Evolutionary conservation across 2,797 vertebrate species (phyloP).

Genomic region (Chloroceryle inda): DNA sequence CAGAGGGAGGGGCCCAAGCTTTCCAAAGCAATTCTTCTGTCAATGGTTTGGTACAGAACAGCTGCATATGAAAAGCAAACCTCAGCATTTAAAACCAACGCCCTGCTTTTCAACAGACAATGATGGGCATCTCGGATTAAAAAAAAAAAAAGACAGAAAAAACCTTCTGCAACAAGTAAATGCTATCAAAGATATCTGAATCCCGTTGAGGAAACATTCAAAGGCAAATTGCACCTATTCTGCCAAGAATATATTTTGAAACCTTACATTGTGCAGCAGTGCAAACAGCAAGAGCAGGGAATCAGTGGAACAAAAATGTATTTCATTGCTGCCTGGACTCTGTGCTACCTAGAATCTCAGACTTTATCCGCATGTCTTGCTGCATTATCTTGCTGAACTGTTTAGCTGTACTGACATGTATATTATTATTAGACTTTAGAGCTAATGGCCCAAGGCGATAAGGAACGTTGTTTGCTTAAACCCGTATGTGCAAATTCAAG

Average conservation of each 20-base stretch:
- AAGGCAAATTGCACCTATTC: background rate
- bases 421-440: slow-evolving; percentile 37
- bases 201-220: background rate
- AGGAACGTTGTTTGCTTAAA: slow-evolving; percentile 43
- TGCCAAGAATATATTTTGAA: background rate
- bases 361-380: background rate
- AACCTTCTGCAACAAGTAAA: slow-evolving; percentile 19
- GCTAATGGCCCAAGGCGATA: slow-evolving; percentile 39
- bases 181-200: slow-evolving; percentile 13
- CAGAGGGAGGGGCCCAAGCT: slow-evolving; percentile 69
- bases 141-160: background rate
- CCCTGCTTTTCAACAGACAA: slow-evolving; percentile 60
- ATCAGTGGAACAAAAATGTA: background rate
- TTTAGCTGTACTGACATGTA: slow-evolving; percentile 52
- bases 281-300: slow-evolving; percentile 4
- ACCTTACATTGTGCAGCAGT: background rate
- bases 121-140: slow-evolving; percentile 47
- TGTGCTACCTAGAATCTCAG: background rate
- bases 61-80: slow-evolving; percentile 67
- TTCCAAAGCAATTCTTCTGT: slow-evolving; percentile 69
- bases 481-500: background rate
- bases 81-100: slow-evolving; percentile 69
- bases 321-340: background rate
- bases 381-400: slow-evolving; percentile 32
- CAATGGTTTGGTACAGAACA: slow-evolving; percentile 64